Evolutionary conservation across 2,888 invertebrate species (phyloP).

Genomic region (Drosophila niveifrons): DNA sequence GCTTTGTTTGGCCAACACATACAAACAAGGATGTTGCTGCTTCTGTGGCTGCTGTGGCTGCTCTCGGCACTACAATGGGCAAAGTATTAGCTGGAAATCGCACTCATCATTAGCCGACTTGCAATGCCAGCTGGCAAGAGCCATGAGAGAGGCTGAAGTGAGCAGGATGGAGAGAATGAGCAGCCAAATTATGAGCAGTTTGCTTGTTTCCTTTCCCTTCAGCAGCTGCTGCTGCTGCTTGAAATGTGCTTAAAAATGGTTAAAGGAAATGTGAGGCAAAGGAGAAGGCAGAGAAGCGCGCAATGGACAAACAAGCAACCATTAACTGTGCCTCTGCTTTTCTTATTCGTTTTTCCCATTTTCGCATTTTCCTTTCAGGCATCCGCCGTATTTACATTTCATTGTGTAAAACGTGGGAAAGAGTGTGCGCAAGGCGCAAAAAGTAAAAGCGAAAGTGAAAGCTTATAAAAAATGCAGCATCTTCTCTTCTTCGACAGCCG

Average conservation of each 20-base stretch:
- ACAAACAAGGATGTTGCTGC: constrained; percentile 27
- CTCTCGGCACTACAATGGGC: constrained; percentile 40
- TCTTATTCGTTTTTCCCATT: constrained; percentile 21
- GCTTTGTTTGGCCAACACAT: constrained; percentile 33
- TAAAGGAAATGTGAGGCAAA: constrained; percentile 29
- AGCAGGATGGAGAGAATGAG: constrained; percentile 1
- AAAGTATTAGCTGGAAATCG: constrained; percentile 39
- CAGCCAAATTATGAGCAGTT: constrained; percentile 43
- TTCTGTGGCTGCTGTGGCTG: constrained; percentile 25
- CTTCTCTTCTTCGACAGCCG: constrained; percentile 11
- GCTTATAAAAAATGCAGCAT: constrained; percentile 50
- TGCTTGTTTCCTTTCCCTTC: constrained; percentile 8
- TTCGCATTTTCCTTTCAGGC: constrained; percentile 43
- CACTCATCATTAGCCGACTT: constrained; percentile 28
- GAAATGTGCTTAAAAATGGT: constrained; percentile 43
- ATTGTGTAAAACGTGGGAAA: constrained; percentile 50
- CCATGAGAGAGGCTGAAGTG: not conserved
- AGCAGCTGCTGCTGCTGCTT: constrained; percentile 12
- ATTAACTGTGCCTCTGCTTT: constrained; percentile 26
- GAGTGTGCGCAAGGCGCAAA: constrained; percentile 29
- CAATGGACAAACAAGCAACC: constrained; percentile 40
- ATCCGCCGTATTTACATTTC: constrained; percentile 64
- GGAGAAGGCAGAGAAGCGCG: constrained; percentile 8
- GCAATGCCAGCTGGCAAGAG: constrained; percentile 8
- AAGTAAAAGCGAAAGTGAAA: constrained; percentile 47